Base-by-base conservation (phyloP, 2,888 invertebrate species). In the Beris chalybata region DNA sequence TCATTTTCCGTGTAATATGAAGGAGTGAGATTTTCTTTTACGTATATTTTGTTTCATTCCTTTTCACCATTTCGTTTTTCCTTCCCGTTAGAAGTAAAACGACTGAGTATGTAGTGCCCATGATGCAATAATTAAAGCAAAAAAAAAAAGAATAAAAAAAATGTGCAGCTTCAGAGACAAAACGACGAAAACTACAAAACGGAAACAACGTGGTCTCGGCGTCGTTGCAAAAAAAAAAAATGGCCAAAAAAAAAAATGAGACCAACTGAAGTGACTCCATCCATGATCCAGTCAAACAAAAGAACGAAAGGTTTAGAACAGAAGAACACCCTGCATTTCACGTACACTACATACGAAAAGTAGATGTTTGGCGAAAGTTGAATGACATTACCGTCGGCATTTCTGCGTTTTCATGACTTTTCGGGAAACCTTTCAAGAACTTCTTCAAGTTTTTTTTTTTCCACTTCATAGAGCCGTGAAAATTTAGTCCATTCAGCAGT, bases 371-470 rank as follows among this genome's bases (percentile, higher is more conserved):
- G 55, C 15, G 13, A 13, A 50, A 50, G 65, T 48, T 65, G 65
- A 65, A 65, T 56, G 65, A 65, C 65, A 65, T 56, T 65, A 65
- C 54, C 55, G 48, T 55, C 30, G 45, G 65, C 56, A 56, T 48
- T 65, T 56, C 48, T 44, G 31, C 65, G 38, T 45, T 65, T 55
- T 65, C 65, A 65, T 65, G 54, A 65, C 65, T 65, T 65, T 38
- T 65, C 47, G 65, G 65, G 65, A 65, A 65, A 47, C 65, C 65
- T 65, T 65, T 65, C 47, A 65, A 65, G 65, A 32, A 65, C 65
- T 31, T 15, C 50, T 48, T 55, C 50, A 38, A 38, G 38, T 38
- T 38, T 9, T 38, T 38, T 32, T 32, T 38, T 38, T 38, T 9
- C 55, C 43, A 50, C 65, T 54, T 32, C 56, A 45, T 65, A 54